Evolutionary conservation across 2,113 vertebrate genomes (phyloP), one percentile per base, ranked within the genome.

Genomic region (Bubo bubo): DNA sequence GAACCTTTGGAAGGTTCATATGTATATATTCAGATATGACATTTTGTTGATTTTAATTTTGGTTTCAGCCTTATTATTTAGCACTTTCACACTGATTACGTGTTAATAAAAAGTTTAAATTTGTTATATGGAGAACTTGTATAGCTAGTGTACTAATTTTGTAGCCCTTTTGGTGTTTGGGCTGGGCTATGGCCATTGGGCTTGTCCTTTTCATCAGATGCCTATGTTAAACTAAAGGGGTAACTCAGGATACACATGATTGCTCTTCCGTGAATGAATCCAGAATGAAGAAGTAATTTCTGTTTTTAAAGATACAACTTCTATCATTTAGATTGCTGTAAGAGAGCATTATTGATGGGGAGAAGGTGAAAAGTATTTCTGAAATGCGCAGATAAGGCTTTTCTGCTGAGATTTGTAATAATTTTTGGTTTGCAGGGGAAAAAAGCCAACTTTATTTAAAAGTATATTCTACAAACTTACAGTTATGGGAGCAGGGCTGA

Each of bases 391-490:
- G 19, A 88, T 86, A 43, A 92, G 37, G 82, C 62, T 86, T 77
- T 79, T 80, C 82, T 79, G 43, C 8, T 5, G 9, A 56, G 39
- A 82, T 88, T 79, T 10, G 12, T 80, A 37, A 32, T 60, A 75
- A 85, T 79, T 89, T 91, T 73, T 75, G 64, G 16, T 5, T 45
- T 91, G 22, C 26, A 19, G 41, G 24, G 49, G 19, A 6, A 37
- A 60, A 66, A 66, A 43, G 9, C 26, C 41, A 88, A 62, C 32
- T 71, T 93, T 94, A 79, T 83, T 92, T 96, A 88, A 96, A 95
- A 90, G 37, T 90, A 37, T 39, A 43, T 89, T 85, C 90, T 96
- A 80, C 93, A 88, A 93, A 91, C 30, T 71, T 20, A 47, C 3
- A 45, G 60, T 76, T 85, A 59, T 8, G 37, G 55, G 70, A 88